These are phyloP conservation scores for Pseudonaja textilis DNA, from an alignment of 2,113 vertebrate genomes.

Conservation along the genomic window DNA sequence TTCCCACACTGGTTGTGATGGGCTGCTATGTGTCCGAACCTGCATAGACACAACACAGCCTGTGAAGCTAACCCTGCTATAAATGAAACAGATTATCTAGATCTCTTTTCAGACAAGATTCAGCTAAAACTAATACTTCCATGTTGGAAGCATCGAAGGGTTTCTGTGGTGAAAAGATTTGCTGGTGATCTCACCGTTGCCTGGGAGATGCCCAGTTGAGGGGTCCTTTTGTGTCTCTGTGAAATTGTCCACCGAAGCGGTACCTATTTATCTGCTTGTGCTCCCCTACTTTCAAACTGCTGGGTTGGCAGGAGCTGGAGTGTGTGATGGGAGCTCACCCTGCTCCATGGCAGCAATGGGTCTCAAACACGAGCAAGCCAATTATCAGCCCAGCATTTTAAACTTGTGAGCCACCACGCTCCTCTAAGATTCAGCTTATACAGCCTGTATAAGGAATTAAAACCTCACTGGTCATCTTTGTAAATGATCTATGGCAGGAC, in stretches of 20 bases:
- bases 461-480: too few species aligned
- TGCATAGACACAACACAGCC: too few species aligned
- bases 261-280: not conserved
- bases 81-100: not conserved
- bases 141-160: not conserved
- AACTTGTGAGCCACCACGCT: not conserved
- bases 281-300: not conserved
- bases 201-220: not conserved
- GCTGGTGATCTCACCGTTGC: not conserved
- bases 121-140: not conserved
- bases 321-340: not conserved
- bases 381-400: not conserved
- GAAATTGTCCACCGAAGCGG: not conserved
- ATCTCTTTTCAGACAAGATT: not conserved
- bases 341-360: not conserved
- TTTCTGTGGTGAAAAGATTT: not conserved
- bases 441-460: not conserved
- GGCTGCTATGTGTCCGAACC: too few species aligned
- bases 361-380: not conserved
- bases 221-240: not conserved
- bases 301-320: not conserved
- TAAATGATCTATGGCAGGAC: too few species aligned
- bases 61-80: too few species aligned
- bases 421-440: not conserved
- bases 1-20: too few species aligned